Evolutionary conservation across 2,113 vertebrate species (phyloP).

Genomic region (Colossoma macropomum): DNA sequence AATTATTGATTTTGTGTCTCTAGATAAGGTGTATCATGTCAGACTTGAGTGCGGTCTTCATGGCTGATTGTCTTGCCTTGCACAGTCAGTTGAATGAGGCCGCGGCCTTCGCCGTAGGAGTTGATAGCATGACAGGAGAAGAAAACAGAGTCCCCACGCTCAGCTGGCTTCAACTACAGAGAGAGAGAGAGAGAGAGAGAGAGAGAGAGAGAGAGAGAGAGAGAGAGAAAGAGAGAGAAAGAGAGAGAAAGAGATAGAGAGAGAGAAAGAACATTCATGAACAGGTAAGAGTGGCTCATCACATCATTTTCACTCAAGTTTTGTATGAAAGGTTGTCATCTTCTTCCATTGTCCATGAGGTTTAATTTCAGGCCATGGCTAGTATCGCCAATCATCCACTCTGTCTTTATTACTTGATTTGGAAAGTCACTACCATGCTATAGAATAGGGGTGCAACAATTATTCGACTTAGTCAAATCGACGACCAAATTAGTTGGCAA

Average conservation of each 20-base stretch:
- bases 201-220: neutral
- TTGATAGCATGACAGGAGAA: conserved; percentile 99
- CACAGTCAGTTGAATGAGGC: conserved; percentile 98
- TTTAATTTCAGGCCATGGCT: no score
- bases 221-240: neutral
- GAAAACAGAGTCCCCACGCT: conserved; percentile 96
- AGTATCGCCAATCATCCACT: no score
- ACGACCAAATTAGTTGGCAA: no score
- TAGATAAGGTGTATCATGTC: conserved; percentile 46
- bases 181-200: neutral
- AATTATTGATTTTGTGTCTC: conserved; percentile 54
- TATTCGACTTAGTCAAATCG: no score
- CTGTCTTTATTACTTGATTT: no score
- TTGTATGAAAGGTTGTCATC: no score
- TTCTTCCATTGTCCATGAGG: no score
- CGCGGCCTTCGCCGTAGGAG: conserved; percentile 95
- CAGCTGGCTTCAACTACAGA: conserved; percentile 91
- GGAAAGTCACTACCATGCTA: no score
- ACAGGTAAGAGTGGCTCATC: neutral
- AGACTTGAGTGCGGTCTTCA: conserved; percentile 34
- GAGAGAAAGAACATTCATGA: neutral
- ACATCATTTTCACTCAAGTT: no score
- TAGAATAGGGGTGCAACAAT: no score
- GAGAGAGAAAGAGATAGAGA: neutral
- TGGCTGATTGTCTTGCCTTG: conserved; percentile 81